Evolutionary conservation across 2,113 vertebrate genomes (phyloP), one percentile per base, ranked within the genome.

Genomic region (Chaetodon trifascialis): DNA sequence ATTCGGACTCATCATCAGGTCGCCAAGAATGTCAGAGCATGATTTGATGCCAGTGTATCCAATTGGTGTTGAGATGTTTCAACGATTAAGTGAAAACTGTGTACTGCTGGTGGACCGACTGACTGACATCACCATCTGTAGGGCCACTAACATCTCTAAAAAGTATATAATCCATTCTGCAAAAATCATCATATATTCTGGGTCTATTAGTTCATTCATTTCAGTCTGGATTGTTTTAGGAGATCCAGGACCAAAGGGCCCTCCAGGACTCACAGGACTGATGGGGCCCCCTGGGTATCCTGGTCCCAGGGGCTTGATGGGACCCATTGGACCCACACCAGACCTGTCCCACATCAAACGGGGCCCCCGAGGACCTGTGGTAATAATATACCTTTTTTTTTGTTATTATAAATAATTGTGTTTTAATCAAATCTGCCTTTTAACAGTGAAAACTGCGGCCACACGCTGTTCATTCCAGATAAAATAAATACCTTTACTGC

Each of bases 231-330:
- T 60, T 14, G 49, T 94, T 95, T 49, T 89, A 98, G 97, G 98
- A 54, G 94, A 95, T 54, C 94, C 95, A 59, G 98, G 98, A 94
- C 96, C 96, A 25, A 95, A 97, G 80, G 98, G 98, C 56, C 96
- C 95, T 73, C 90, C 95, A 12, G 97, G 98, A 79, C 92, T 93
- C 72, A 91, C 93, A 17, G 98, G 98, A n/a, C 85, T 90, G 60
- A 83, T 94, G 11, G 98, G 98, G 11, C 90, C 95, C 51, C 96
- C 97, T 0, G 98, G 98, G 17, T 94, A 94, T 63, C 96, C 97
- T 0, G 98, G 98, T 46, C 97, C 97, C 0, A 95, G 97, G 47
- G 98, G 98, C 85, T 95, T 97, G 2, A 99, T 99, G 98, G 98
- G 98, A 72, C 98, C 97, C 10, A 96, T 97, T 81, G 98, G 98